Percentiles rank a stretch among this genome's conserved stretches.
Conservation (phyloP, 2,888 invertebrate species). For the Smittia aterrima region DNA sequence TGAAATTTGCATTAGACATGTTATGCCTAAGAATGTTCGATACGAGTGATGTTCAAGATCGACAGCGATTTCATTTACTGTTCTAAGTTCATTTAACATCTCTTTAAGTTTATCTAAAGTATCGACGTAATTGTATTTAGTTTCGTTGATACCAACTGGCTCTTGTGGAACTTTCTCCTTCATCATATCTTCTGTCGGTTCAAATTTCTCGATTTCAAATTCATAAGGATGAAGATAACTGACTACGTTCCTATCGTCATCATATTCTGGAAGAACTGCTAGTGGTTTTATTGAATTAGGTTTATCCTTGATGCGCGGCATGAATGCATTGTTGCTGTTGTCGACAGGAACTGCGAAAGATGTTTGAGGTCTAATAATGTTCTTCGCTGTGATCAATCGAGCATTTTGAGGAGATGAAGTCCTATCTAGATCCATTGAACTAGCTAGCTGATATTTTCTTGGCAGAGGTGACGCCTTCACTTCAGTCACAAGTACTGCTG, state of each 20-base stretch:
- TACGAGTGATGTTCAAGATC: constrained; percentile 94
- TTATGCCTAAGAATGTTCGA: constrained; percentile 88
- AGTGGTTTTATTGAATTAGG: constrained; percentile 84
- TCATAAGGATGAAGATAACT: constrained; percentile 88
- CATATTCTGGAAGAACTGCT: constrained; percentile 68
- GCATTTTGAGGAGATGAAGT: constrained; percentile 45
- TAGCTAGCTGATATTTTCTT: constrained; percentile 24
- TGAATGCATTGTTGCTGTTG: constrained; percentile 75
- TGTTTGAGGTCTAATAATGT: constrained; percentile 77
- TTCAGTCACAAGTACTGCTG: constrained; percentile 55
- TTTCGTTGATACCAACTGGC: constrained; percentile 59
- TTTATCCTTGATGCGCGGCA: constrained; percentile 79
- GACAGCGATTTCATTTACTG: constrained; percentile 75
- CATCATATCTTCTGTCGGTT: constrained; percentile 58
- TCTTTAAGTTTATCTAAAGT: constrained; percentile 63
- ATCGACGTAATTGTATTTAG: constrained; percentile 67
- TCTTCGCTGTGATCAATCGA: constrained; percentile 66
- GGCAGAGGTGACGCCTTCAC: constrained; percentile 46
- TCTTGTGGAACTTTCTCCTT: constrained; percentile 52
- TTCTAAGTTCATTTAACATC: constrained; percentile 65
- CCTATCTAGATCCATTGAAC: neutral
- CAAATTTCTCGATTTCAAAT: constrained; percentile 74
- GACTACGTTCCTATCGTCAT: constrained; percentile 60
- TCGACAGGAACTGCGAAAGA: constrained; percentile 82
- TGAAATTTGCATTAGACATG: constrained; percentile 94